These are phyloP conservation scores for Parazoanthus darwini DNA, from an alignment of 92 coral and sea anemone species.

Conservation along the genomic window DNA sequence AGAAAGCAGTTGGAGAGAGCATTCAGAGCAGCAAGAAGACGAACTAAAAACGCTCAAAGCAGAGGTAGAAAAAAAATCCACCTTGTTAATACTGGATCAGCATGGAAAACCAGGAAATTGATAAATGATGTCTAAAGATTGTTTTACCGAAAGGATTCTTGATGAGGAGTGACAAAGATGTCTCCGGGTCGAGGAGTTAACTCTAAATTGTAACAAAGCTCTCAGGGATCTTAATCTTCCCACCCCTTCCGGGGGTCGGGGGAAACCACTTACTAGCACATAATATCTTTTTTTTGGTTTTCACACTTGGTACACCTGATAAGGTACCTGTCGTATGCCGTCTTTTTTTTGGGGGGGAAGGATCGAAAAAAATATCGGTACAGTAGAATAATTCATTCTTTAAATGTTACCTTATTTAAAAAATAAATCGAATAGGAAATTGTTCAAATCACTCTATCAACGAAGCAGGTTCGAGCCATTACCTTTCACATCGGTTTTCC, in stretches of 20 bases:
- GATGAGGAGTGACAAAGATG: not conserved
- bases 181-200: not conserved
- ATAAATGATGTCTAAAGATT: not conserved
- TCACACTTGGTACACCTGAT: too few species aligned
- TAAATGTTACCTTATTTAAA: not conserved
- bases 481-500: not conserved
- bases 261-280: too few species aligned
- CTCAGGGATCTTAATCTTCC: not conserved
- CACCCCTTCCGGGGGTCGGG: not conserved
- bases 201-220: not conserved
- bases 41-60: slow-evolving; percentile 55
- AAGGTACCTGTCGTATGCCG: too few species aligned
- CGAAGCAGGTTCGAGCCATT: not conserved
- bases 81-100: not conserved
- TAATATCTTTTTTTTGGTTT: too few species aligned
- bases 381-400: not conserved
- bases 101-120: not conserved
- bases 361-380: too few species aligned
- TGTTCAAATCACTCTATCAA: not conserved
- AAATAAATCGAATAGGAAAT: too few species aligned
- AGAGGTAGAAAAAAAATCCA: slow-evolving; percentile 52
- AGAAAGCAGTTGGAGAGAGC: slow-evolving; percentile 74
- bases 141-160: not conserved
- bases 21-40: slow-evolving; percentile 61
- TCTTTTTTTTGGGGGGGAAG: too few species aligned